Base-by-base conservation (phyloP, 2,888 invertebrate species). In the Polyommatus iphigenia region DNA sequence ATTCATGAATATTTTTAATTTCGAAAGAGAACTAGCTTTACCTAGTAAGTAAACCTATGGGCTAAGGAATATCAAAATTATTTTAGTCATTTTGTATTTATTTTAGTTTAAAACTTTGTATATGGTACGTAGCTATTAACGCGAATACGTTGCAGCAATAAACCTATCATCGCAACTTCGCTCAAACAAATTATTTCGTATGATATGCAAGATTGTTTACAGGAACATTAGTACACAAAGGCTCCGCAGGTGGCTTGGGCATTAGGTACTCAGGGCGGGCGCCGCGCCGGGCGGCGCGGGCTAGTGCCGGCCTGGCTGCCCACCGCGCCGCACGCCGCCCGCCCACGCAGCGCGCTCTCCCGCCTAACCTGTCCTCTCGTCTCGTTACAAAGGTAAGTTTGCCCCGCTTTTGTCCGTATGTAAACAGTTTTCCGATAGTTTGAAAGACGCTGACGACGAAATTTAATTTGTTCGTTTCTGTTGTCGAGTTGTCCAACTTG, bases 211-310 rank as follows among this genome's bases (percentile, higher is more conserved):
- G 82, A 82, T 84, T 85, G 83, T 88, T 86, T 86, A 84, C 84
- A 83, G 81, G 81, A 81, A 82, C 83, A 83, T 83, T 84, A 83
- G 81, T 80, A 82, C 88, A 90, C 88, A 91, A 90, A 92, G 92
- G 92, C 90, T 93, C 91, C 90, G 91, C 93, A 93, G 93, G 93
- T 93, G 92, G 93, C 88, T 90, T 84, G 88, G 85, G 89, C 87
- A 93, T 93, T 91, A n/a, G n/a, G n/a, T n/a, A 93, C 92, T 93
- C 92, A 91, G 81, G 84, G 82, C 83, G 82, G 82, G 83, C 80
- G 81, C 83, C 85, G 85, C 84, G 84, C 82, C 83, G 82, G 82
- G 83, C 80, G 81, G 83, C 85, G 85, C 84, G 90, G 91, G 91
- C 91, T 91, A 93, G 93, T 93, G 89, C 90, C 87, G 88, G 87